phyloP scores from a whole-genome alignment of 1,140 invertebrate genomes.

The Tetramorium parvispinum region DNA sequence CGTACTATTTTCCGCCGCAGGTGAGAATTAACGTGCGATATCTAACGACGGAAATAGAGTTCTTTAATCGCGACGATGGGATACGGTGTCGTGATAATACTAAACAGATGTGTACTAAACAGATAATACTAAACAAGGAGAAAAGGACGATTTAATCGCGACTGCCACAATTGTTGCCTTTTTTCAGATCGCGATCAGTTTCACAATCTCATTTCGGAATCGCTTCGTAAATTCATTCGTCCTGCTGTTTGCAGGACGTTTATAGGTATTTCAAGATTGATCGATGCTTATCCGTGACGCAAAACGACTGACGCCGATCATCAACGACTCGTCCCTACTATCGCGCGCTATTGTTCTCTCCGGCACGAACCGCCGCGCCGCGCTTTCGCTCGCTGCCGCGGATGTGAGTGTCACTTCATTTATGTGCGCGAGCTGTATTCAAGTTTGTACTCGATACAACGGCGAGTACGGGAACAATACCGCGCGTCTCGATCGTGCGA shows the following conservation, averaged over 20 bases:
- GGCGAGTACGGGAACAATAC: conserved; percentile 23
- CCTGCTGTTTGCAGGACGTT: not conserved
- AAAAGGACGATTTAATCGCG: not conserved
- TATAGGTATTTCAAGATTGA: conserved; percentile 44
- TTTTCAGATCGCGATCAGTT: too few species aligned
- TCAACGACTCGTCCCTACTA: not conserved
- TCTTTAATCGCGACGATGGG: too few species aligned
- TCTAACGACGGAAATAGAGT: too few species aligned
- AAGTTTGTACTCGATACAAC: conserved; percentile 7
- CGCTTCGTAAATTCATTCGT: conserved; percentile 38
- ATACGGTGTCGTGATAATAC: not conserved
- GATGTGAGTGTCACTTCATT: not conserved
- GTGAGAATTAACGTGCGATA: too few species aligned
- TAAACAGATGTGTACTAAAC: conserved; percentile 1
- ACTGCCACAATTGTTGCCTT: not conserved
- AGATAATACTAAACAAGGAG: too few species aligned
- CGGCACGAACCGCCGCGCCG: not conserved
- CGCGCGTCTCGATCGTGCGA: not conserved
- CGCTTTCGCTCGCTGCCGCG: conserved; percentile 14
- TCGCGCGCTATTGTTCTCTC: conserved; percentile 2
- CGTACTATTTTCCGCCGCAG: too few species aligned
- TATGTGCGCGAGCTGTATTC: conserved; percentile 25
- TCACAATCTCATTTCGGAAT: conserved; percentile 48
- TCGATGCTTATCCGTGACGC: conserved; percentile 52
- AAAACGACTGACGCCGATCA: conserved; percentile 10